Evolutionary conservation across 35 echinoderm and acorn worm species (phyloP).

Genomic region (Anneissia japonica): DNA sequence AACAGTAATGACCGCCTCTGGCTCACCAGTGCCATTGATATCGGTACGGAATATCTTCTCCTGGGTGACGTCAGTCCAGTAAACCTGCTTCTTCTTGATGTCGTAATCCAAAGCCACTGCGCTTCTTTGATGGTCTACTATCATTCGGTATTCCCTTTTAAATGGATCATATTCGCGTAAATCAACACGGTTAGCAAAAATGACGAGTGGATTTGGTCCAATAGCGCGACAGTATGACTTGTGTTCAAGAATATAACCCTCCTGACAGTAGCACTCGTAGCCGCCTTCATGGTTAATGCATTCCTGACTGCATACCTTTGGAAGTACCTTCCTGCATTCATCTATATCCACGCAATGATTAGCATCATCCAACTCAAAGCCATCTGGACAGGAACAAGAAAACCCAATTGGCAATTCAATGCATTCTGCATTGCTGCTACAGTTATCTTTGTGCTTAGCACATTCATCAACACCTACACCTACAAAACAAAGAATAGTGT

Average conservation of each 20-base stretch:
- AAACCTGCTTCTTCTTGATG: slow-evolving; percentile 5
- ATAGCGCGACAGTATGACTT: slow-evolving; percentile 31
- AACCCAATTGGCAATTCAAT: slow-evolving; percentile 29
- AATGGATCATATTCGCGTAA: slow-evolving; percentile 34
- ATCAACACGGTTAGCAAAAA: slow-evolving; percentile 59
- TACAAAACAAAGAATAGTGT: not conserved
- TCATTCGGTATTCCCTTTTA: slow-evolving; percentile 22
- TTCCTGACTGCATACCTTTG: slow-evolving; percentile 46
- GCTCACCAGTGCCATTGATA: not conserved
- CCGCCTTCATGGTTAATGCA: slow-evolving; percentile 47
- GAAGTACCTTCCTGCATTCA: slow-evolving; percentile 40
- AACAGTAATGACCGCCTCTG: not conserved
- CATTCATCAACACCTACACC: slow-evolving; percentile 56
- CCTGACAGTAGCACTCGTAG: slow-evolving; percentile 48
- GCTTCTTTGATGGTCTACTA: slow-evolving; percentile 14
- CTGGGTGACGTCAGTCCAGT: slow-evolving; percentile 59
- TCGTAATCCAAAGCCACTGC: slow-evolving; percentile 64
- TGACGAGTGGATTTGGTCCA: slow-evolving; percentile 20
- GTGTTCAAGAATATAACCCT: slow-evolving; percentile 29
- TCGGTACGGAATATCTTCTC: slow-evolving; percentile 1
- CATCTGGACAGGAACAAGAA: slow-evolving; percentile 33
- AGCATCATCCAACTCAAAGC: slow-evolving; percentile 31
- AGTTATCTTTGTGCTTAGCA: slow-evolving; percentile 38
- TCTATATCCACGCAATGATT: slow-evolving; percentile 53
- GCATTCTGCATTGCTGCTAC: slow-evolving; percentile 15